These are phyloP conservation scores for Falco columbarius DNA, from an alignment of 2,797 vertebrate species.

Conservation along the genomic window DNA sequence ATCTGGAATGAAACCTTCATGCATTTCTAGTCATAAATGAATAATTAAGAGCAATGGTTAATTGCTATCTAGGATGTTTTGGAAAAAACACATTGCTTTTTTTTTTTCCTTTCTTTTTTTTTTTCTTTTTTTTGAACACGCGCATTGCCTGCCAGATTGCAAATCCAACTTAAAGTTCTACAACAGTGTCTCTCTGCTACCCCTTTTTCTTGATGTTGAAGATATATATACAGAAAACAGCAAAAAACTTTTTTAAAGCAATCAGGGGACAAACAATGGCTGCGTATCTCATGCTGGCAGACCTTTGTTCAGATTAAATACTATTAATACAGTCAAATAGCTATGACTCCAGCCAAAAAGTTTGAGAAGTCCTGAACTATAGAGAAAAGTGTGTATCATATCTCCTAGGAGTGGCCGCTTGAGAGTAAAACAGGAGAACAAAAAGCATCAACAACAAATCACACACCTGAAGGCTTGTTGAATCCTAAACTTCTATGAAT, in stretches of 20 bases:
- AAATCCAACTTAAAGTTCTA: neutral
- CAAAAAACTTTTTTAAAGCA: neutral
- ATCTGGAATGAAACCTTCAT: neutral
- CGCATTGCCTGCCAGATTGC: neutral
- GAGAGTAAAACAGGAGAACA: neutral
- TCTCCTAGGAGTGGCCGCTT: neutral
- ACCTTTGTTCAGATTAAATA: neutral
- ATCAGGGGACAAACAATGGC: neutral
- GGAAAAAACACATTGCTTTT: neutral
- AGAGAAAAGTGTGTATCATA: neutral
- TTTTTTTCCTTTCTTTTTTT: neutral
- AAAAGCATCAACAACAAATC: neutral
- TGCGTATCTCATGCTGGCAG: neutral
- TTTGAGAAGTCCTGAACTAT: neutral
- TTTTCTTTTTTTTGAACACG: neutral
- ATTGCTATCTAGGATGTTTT: neutral
- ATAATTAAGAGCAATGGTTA: neutral
- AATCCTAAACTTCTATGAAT: neutral
- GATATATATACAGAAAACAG: neutral
- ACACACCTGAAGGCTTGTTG: neutral
- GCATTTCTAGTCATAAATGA: neutral
- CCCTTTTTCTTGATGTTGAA: neutral
- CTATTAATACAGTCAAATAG: neutral
- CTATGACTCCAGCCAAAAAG: neutral
- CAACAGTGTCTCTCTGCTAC: fast-evolving